Percentiles rank a stretch among this genome's conserved stretches.
These are phyloP conservation scores for Sceloporus tristichus DNA, from an alignment of 2,113 vertebrate species.

Conservation along the genomic window DNA sequence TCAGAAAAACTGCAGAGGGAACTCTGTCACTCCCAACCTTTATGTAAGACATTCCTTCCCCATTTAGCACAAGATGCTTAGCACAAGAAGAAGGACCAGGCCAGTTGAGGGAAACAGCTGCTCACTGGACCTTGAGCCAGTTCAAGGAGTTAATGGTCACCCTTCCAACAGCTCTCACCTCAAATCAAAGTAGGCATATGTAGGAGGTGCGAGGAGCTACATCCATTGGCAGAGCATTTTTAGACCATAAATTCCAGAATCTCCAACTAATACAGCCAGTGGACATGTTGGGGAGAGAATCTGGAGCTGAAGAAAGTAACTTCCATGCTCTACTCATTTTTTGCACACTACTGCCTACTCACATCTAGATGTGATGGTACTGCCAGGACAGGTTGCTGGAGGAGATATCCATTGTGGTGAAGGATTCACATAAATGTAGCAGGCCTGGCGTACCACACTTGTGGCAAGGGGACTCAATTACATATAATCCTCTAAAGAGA, in stretches of 20 bases:
- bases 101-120: background rate
- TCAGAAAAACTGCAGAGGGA: background rate
- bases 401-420: no score
- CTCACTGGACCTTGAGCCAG: background rate
- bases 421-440: no score
- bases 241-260: no score
- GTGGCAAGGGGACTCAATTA: no score
- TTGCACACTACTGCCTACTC: background rate
- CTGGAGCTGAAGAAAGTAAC: no score
- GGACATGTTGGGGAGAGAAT: no score
- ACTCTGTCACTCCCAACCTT: background rate
- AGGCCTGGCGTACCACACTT: no score
- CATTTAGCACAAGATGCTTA: constrained; percentile 3
- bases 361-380: background rate
- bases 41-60: background rate
- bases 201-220: background rate
- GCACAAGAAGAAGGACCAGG: background rate
- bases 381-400: no score
- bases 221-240: no score
- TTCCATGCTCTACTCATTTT: background rate
- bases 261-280: no score
- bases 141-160: background rate
- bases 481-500: no score
- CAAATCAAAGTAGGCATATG: background rate
- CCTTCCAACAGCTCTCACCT: background rate